These are phyloP conservation scores for Pseudomyrmex dendroicus DNA, from an alignment of 1,140 invertebrate species.

Conservation along the genomic window DNA sequence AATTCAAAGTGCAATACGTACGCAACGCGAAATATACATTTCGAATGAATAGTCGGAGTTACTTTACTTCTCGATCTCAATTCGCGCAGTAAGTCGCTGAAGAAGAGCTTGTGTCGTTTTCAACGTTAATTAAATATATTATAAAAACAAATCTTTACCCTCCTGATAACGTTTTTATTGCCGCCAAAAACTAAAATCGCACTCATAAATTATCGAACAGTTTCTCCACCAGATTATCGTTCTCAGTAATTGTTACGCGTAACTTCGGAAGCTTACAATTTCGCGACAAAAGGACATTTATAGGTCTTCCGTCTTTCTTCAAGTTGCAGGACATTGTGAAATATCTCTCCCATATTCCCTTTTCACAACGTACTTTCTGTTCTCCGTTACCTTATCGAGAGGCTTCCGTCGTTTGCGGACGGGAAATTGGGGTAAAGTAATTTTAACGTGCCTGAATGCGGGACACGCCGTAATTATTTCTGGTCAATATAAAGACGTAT, in stretches of 20 bases:
- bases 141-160: no score
- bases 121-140: slow-evolving; percentile 25
- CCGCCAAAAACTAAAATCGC: not conserved
- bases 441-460: not conserved
- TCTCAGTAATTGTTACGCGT: slow-evolving; percentile 5
- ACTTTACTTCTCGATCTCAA: slow-evolving; percentile 1
- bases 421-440: no score
- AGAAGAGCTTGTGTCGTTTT: no score
- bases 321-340: not conserved
- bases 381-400: not conserved
- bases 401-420: not conserved
- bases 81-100: not conserved
- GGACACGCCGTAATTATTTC: slow-evolving; percentile 20
- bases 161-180: no score
- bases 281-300: not conserved
- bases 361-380: not conserved
- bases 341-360: not conserved
- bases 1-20: not conserved
- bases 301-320: slow-evolving; percentile 16
- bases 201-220: not conserved
- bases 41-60: slow-evolving; percentile 24
- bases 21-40: not conserved
- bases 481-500: slow-evolving; percentile 10
- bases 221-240: not conserved
- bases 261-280: not conserved